A percentile compares a stretch with the other conserved stretches of the same genome.
Evolutionary conservation across 1,140 invertebrate species (phyloP).

Genomic region (Marisa cornuarietis): DNA sequence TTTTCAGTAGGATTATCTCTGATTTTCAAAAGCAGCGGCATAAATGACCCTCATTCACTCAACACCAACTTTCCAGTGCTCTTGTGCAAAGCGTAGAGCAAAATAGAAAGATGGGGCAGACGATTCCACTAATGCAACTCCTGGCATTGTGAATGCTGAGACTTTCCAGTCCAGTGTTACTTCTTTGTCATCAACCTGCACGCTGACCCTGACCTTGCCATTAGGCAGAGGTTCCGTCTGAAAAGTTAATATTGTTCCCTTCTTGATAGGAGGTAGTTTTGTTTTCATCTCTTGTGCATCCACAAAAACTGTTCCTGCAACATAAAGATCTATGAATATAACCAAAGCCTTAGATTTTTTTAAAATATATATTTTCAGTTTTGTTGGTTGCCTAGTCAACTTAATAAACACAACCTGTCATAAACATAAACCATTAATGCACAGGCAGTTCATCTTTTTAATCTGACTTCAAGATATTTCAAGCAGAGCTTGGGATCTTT

Average conservation of each 20-base stretch:
- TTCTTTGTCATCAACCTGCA: slow-evolving; percentile 56
- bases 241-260: slow-evolving; percentile 53
- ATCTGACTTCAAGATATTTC: no score
- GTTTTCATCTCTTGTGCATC: slow-evolving; percentile 62
- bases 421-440: no score
- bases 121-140: slow-evolving; percentile 13
- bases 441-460: no score
- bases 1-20: no score
- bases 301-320: slow-evolving; percentile 58
- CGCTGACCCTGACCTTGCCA: slow-evolving; percentile 57
- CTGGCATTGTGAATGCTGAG: slow-evolving; percentile 7
- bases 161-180: slow-evolving; percentile 63
- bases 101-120: slow-evolving; percentile 45
- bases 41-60: slow-evolving; percentile 30
- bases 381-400: no score
- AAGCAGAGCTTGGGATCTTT: no score
- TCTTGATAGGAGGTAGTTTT: slow-evolving; percentile 53
- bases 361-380: no score
- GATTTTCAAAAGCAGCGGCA: neutral
- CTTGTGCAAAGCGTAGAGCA: slow-evolving; percentile 54
- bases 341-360: no score
- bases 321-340: neutral
- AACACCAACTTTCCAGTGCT: slow-evolving; percentile 56
- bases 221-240: slow-evolving; percentile 54
- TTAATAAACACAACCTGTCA: no score